Base-by-base conservation (phyloP, 2,888 invertebrate species). In the Lamellibrachia columna region DNA sequence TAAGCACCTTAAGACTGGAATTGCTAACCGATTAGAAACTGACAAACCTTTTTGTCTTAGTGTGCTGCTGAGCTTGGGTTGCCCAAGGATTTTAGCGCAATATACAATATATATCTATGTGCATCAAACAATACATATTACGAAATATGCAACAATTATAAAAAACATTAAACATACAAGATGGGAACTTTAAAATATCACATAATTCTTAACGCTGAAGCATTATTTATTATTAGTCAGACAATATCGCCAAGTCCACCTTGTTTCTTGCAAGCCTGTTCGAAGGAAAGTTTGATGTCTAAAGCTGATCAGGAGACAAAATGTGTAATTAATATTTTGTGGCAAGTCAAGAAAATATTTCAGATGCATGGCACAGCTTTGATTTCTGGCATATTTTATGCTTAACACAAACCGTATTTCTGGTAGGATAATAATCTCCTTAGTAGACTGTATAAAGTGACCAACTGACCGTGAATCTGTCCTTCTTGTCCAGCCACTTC, bases 401-500 rank as follows among this genome's bases (percentile, higher is more conserved):
- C 22, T 40, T 75, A 75, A 75, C 75, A 9, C 6, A 6, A 75
- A 22, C 22, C 15, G 6, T 75, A 22, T 91, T 40, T 52, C 40
- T 28, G 53, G 11, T 15, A 91, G 52, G 53, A 91, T 7, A 22
- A n/a, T 75, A 22, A n/a, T 75, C 75, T 22, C 75, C 15, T 75
- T 22, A 2, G 3, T 75, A n/a, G n/a, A 11, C 11, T 6, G 22
- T 75, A n/a, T 75, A 15, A 75, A 15, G 75, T 75, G 75, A 75
- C 75, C 75, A 15, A 93, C 93, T 92, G 93, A 96, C 96, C 92
- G 95, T 95, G 22, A 96, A 93, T 93, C 95, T 94, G 92, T 95
- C 95, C 60, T 95, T 94, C 92, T 96, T 95, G 58, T 94, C 95
- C 93, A 98, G 97, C 99, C 99, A 99, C 95, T 98, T 98, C 40